Percentiles rank a stretch among this genome's conserved stretches.
Conservation (phyloP, 2,888 invertebrate genomes). For the Escarpia spicata region DNA sequence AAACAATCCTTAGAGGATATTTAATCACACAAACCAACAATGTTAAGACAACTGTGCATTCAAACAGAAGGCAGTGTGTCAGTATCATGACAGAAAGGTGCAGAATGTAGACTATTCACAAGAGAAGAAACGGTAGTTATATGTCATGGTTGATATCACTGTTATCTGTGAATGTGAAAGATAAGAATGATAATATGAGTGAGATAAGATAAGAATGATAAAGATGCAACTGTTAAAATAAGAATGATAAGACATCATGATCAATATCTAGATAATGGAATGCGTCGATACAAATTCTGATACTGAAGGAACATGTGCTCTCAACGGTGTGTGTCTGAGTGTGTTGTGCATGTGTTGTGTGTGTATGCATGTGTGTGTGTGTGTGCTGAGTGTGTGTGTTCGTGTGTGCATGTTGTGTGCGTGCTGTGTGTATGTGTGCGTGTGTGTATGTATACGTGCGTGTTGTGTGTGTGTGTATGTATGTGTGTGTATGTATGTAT, state of each 20-base stretch:
- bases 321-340: conserved; percentile 18
- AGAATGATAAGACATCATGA: neutral
- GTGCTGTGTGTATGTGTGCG: too few species aligned
- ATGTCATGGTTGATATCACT: neutral
- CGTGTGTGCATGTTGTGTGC: too few species aligned
- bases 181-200: neutral
- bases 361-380: too few species aligned
- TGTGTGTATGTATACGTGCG: too few species aligned
- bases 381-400: too few species aligned
- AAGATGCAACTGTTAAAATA: neutral
- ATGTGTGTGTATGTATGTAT: neutral
- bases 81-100: neutral
- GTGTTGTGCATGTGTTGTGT: too few species aligned
- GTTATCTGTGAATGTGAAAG: neutral
- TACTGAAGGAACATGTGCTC: neutral
- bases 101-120: neutral
- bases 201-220: neutral
- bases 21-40: too few species aligned
- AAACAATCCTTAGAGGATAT: too few species aligned
- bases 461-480: neutral
- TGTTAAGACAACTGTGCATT: too few species aligned
- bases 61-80: too few species aligned
- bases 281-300: neutral
- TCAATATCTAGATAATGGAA: neutral
- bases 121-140: neutral